These are phyloP conservation scores for Porites lutea DNA, from an alignment of 64 coral and sea anemone species.

Conservation along the genomic window DNA sequence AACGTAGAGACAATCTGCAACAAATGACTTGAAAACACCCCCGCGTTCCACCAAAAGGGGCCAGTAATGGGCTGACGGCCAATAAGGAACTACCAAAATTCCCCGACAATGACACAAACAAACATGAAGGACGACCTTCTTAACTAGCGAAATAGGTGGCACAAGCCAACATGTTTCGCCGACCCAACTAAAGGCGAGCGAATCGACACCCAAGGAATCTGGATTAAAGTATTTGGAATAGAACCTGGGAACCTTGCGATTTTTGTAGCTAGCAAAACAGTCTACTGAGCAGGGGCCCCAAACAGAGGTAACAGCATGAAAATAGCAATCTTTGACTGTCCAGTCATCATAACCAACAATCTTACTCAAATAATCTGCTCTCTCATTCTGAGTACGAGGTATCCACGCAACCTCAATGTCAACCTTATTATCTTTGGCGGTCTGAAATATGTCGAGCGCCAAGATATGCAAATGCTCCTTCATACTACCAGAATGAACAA, in stretches of 20 bases:
- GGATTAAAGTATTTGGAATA: constrained; percentile 63
- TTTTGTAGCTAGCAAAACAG: constrained; percentile 69
- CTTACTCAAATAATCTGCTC: constrained; percentile 71
- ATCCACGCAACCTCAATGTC: not conserved
- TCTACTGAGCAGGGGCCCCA: constrained; percentile 67
- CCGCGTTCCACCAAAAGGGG: constrained; percentile 26
- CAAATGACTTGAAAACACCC: constrained; percentile 27
- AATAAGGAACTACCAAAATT: no score
- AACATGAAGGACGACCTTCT: not conserved
- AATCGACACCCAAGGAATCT: constrained; percentile 43
- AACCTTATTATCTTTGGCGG: constrained; percentile 19
- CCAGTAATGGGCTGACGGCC: no score
- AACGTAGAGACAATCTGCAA: constrained; percentile 29
- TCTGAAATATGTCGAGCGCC: constrained; percentile 6
- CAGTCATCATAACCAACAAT: constrained; percentile 73
- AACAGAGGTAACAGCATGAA: constrained; percentile 12
- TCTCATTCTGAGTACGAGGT: constrained; percentile 33
- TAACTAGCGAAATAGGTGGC: constrained; percentile 42
- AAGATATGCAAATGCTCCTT: constrained; percentile 57
- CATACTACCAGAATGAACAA: constrained; percentile 70
- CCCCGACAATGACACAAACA: no score
- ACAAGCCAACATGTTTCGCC: constrained; percentile 46
- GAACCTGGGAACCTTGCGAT: constrained; percentile 32
- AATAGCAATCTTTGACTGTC: constrained; percentile 59
- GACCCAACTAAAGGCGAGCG: constrained; percentile 18